Conservation (phyloP, 2,797 vertebrate species). For the Hozukius guyotensis region DNA sequence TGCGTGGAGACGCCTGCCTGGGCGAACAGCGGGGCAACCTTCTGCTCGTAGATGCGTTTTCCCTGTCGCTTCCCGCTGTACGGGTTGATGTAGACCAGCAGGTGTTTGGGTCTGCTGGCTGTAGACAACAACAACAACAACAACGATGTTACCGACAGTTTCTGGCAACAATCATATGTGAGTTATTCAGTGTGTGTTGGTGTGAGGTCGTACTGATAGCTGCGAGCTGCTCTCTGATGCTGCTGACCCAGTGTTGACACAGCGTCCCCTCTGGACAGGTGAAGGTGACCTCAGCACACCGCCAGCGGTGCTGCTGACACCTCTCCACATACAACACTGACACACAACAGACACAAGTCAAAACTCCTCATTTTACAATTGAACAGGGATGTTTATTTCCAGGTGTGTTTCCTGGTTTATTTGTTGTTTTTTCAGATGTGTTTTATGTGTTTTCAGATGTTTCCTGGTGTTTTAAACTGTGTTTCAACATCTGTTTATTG, state of each 20-base stretch:
- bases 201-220: conserved; percentile 83
- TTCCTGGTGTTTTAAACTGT: neutral
- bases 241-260: conserved; percentile 89
- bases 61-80: conserved; percentile 90
- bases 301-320: conserved; percentile 89
- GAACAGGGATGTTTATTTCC: neutral
- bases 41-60: conserved; percentile 90
- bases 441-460: neutral
- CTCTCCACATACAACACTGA: conserved; percentile 91
- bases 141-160: neutral
- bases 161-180: neutral
- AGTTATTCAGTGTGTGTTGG: neutral
- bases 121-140: conserved; percentile 3
- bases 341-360: conserved; percentile 1
- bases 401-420: neutral
- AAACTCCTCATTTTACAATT: neutral
- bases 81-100: conserved; percentile 97
- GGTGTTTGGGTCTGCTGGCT: conserved; percentile 90
- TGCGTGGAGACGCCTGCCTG: conserved; percentile 88
- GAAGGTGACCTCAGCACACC: conserved; percentile 89
- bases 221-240: conserved; percentile 87
- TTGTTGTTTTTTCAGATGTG: neutral
- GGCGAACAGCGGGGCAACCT: conserved; percentile 91
- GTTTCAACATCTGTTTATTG: neutral
- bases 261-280: conserved; percentile 85